phyloP scores from a whole-genome alignment of 2,113 vertebrate genomes.

The Bambusicola thoracicus region DNA sequence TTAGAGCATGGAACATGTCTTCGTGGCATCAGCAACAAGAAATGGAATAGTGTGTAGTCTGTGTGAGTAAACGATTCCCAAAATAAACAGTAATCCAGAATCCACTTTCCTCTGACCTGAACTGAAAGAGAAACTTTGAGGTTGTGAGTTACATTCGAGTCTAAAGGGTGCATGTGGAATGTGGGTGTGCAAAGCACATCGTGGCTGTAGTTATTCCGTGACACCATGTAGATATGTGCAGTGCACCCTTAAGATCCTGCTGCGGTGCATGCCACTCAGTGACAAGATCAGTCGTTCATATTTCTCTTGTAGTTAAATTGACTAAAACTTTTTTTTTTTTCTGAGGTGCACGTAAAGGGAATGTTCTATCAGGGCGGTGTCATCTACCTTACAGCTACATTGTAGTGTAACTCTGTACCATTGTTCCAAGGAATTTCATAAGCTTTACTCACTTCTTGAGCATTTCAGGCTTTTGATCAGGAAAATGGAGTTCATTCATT shows the following conservation, averaged over 20 bases:
- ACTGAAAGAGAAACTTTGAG: rapidly evolving
- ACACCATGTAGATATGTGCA: not conserved
- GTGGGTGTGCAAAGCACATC: not conserved
- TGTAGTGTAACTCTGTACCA: not conserved
- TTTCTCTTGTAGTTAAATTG: not conserved
- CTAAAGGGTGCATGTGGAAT: not conserved
- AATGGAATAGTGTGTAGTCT: not conserved
- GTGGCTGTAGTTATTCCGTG: not conserved
- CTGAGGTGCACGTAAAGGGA: not conserved
- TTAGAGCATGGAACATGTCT: not conserved
- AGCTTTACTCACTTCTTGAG: not conserved
- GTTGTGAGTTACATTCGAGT: not conserved
- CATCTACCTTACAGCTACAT: not conserved
- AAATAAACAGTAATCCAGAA: not conserved
- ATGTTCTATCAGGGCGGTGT: not conserved
- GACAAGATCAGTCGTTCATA: not conserved
- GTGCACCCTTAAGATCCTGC: not conserved
- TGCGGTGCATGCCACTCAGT: not conserved
- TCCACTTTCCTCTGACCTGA: not conserved
- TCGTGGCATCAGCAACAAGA: not conserved
- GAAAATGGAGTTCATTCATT: not conserved
- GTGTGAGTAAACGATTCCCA: not conserved
- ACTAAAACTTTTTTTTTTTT: not conserved
- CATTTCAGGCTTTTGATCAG: not conserved
- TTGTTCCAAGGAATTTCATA: not conserved